These are phyloP conservation scores for Chymomyza costata DNA, from an alignment of 1,140 invertebrate species.

Conservation along the genomic window DNA sequence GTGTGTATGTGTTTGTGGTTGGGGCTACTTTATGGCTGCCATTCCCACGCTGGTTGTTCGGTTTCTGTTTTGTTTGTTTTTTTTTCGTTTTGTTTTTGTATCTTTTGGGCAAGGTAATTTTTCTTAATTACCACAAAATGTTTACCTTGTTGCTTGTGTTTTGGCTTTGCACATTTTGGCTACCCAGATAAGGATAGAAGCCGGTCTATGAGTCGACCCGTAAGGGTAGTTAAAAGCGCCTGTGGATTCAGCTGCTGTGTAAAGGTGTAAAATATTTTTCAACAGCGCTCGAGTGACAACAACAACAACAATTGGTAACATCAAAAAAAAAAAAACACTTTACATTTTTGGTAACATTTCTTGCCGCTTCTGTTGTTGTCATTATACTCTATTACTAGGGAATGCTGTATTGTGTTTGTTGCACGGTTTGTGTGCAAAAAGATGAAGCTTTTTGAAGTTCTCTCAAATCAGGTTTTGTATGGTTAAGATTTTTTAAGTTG, in stretches of 20 bases:
- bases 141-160: slow-evolving; percentile 65
- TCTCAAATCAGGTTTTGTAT: too few species aligned
- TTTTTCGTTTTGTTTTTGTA: slow-evolving; percentile 22
- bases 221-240: slow-evolving; percentile 29
- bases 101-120: slow-evolving; percentile 57
- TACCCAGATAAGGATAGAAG: slow-evolving; percentile 37
- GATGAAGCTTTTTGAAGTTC: too few species aligned
- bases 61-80: slow-evolving; percentile 18
- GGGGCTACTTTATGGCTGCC: slow-evolving; percentile 52
- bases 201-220: slow-evolving; percentile 14
- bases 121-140: slow-evolving; percentile 72
- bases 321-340: too few species aligned
- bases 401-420: too few species aligned
- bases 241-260: slow-evolving; percentile 43
- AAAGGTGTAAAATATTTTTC: slow-evolving; percentile 70
- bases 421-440: too few species aligned
- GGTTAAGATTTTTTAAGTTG: too few species aligned
- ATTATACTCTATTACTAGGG: too few species aligned
- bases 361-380: slow-evolving; percentile 28
- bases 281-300: slow-evolving; percentile 18
- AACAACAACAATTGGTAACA: slow-evolving; percentile 20
- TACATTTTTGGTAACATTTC: slow-evolving; percentile 23
- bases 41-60: slow-evolving; percentile 8
- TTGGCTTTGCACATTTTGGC: slow-evolving; percentile 35
- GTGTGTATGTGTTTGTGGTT: slow-evolving; percentile 23